Conservation (phyloP, 1,140 invertebrate genomes). For the Heterodera schachtii region DNA sequence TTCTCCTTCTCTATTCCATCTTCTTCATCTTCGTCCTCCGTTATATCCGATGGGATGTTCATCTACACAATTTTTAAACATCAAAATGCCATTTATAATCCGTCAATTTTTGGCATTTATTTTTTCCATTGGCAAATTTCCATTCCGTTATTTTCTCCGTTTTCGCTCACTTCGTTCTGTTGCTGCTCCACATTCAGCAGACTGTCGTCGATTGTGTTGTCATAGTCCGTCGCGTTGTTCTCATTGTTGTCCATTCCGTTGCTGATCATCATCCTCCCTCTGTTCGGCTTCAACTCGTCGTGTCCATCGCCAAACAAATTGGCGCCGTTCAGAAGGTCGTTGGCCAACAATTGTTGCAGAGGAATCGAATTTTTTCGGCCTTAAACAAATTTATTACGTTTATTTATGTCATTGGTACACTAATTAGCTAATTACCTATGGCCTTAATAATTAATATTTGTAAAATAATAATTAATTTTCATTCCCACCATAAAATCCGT, state of each 20-base stretch:
- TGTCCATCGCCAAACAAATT: neutral
- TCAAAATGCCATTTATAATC: neutral
- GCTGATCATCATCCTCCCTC: neutral
- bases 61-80: neutral
- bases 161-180: neutral
- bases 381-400: constrained; percentile 1
- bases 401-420: too few species aligned
- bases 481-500: constrained; percentile 22
- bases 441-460: too few species aligned
- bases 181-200: neutral
- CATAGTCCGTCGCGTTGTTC: neutral
- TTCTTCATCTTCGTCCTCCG: constrained; percentile 6
- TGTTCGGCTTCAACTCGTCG: neutral
- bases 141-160: neutral
- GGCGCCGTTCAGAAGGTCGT: constrained; percentile 25
- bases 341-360: constrained; percentile 29
- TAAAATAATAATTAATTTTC: too few species aligned
- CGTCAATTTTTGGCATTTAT: neutral
- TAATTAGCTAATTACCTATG: too few species aligned
- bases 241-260: neutral
- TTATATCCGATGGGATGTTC: constrained; percentile 12
- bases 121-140: neutral
- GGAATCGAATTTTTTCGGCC: constrained; percentile 27
- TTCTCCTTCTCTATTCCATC: neutral
- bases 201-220: neutral